phyloP scores from a whole-genome alignment of 2,888 invertebrate genomes.

The Chrysomela aeneicollis region DNA sequence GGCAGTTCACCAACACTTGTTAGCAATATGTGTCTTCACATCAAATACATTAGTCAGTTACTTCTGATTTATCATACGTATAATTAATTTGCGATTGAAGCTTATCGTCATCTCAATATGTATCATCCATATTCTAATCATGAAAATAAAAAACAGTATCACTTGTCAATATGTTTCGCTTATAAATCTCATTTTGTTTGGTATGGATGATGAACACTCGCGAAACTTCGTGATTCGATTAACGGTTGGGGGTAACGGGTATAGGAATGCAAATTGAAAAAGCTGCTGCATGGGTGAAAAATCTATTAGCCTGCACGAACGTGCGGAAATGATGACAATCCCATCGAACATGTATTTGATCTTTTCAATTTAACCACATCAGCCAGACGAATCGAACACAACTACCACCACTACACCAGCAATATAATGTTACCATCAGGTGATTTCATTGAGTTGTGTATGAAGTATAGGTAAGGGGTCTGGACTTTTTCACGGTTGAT shows the following conservation, averaged over 20 bases:
- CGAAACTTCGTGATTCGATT: not conserved
- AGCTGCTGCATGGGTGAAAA: not conserved
- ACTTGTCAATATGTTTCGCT: not conserved
- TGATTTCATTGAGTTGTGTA: too few species aligned
- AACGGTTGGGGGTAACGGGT: not conserved
- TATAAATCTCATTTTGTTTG: not conserved
- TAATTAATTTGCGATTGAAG: too few species aligned
- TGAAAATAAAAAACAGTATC: not conserved
- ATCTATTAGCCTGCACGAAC: not conserved
- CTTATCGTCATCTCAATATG: too few species aligned
- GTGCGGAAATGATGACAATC: not conserved
- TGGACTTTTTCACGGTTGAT: too few species aligned
- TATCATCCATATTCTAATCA: too few species aligned
- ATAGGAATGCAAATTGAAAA: not conserved
- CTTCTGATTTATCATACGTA: too few species aligned
- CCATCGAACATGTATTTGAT: not conserved
- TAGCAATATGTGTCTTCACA: too few species aligned
- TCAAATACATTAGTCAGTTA: too few species aligned
- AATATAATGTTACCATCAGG: too few species aligned
- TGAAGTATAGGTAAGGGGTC: too few species aligned
- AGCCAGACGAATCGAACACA: not conserved
- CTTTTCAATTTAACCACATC: not conserved
- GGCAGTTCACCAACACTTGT: too few species aligned
- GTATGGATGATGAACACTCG: not conserved
- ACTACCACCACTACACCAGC: not conserved